Conservation (phyloP, 2,113 vertebrate genomes). For the Pteronura brasiliensis region DNA sequence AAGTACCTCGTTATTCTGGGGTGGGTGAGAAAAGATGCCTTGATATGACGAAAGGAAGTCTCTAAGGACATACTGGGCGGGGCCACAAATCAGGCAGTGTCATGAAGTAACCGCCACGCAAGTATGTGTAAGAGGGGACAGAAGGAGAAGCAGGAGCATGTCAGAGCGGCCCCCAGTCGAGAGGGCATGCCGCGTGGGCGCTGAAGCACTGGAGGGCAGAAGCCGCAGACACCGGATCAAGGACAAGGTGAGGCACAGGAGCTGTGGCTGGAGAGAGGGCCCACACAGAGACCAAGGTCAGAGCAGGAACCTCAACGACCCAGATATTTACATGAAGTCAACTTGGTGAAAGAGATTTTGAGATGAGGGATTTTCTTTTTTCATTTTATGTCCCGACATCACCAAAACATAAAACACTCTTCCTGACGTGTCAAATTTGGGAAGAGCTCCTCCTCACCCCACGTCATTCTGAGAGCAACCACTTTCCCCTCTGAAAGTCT, state of each 20-base stretch:
- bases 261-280: rapidly evolving
- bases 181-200: rapidly evolving
- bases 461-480: background rate
- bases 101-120: background rate
- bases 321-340: background rate
- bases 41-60: background rate
- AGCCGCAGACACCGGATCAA: rapidly evolving
- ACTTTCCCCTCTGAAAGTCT: background rate
- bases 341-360: background rate
- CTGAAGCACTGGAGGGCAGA: rapidly evolving
- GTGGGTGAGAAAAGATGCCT: background rate
- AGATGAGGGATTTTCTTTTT: background rate
- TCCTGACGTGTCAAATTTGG: background rate
- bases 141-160: rapidly evolving
- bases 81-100: background rate
- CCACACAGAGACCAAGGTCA: background rate
- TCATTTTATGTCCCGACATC: background rate
- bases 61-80: background rate
- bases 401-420: background rate
- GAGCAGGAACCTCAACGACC: background rate
- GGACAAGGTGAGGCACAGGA: background rate
- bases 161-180: background rate
- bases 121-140: rapidly evolving
- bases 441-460: background rate
- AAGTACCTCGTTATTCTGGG: background rate